Base-by-base conservation (phyloP, 92 coral and sea anemone species). In the Phenganax stokvisi region DNA sequence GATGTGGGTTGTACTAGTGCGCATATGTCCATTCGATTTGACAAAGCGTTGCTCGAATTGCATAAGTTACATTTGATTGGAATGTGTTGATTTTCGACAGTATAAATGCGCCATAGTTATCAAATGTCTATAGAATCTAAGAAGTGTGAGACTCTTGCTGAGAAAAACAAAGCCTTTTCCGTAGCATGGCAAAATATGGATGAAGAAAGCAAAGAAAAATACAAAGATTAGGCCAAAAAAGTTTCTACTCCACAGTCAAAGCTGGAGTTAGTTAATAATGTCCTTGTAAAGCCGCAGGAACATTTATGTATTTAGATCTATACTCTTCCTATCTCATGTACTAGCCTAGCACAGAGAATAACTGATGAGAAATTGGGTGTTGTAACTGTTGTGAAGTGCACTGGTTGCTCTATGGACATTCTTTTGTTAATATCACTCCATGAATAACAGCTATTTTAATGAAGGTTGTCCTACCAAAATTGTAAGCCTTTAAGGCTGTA, bases 111-210 rank as follows among this genome's bases (percentile, higher is more conserved):
- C 25, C 25, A 20, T 20, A 20, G 13, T 4, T 31, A 10, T 71
- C 9, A 47, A 47, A 30, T 11, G 28, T 71, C 25, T 1, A 47
- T 15, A 71, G 76, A 71, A 53, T 47, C 56, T 9, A 71, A 71
- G 51, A 71, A 71, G 30, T 7, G 31, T 5, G 54, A 71, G 56
- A 30, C 76, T 9, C 76, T 71, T 71, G 76, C 76, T 37, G 76
- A 71, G 57, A 71, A 71, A 71, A 71, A 71, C 57, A 47, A 71
- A 15, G 76, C 76, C 9, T 71, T 71, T 71, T 71, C 76, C 30
- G 37, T 30, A 20, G 76, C 76, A 47, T 71, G 76, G 76, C 17
- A 71, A 71, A 71, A 8, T 30, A 71, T 71, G 55, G 76, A 71
- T 8, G 3, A 12, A 30, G 12, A 71, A 4, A 53, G 29, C 31